These are phyloP conservation scores for Cylloceria caligata DNA, from an alignment of 2,888 invertebrate genomes.

Conservation along the genomic window DNA sequence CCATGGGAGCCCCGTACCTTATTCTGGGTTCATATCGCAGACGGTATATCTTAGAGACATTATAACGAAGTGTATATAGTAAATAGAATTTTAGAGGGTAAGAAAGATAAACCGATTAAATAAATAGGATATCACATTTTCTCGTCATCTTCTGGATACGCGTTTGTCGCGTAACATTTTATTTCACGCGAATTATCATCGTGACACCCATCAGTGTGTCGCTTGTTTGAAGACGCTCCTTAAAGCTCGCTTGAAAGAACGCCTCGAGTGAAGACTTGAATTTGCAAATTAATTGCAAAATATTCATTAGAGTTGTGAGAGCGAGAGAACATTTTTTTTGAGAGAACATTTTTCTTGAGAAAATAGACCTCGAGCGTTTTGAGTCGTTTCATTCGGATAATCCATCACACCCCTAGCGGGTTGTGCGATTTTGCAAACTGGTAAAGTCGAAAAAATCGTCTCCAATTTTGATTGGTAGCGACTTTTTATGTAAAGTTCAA, in stretches of 20 bases:
- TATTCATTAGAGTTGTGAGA: background rate
- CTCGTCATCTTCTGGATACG: background rate
- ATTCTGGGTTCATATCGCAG: slow-evolving; percentile 18
- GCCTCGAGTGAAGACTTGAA: background rate
- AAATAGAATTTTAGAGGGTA: background rate
- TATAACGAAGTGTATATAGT: slow-evolving; percentile 2
- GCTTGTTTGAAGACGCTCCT: too few relatives aligned
- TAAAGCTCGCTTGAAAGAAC: background rate
- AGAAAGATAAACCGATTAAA: background rate
- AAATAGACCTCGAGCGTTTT: background rate
- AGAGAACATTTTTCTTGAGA: too few relatives aligned
- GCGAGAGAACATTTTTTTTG: background rate
- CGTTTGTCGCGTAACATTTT: background rate
- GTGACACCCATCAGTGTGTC: too few relatives aligned
- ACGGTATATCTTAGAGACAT: slow-evolving; percentile 23
- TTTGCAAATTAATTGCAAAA: background rate
- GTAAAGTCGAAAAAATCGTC: too few relatives aligned
- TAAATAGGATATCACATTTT: slow-evolving; percentile 12
- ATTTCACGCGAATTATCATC: background rate
- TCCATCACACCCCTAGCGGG: too few relatives aligned
- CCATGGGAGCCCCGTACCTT: background rate
- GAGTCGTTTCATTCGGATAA: too few relatives aligned
- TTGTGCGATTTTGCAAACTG: too few relatives aligned
- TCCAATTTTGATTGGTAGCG: too few relatives aligned
- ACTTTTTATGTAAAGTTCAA: too few relatives aligned